Conservation (phyloP, 2,113 vertebrate species). For the Neofelis nebulosa region DNA sequence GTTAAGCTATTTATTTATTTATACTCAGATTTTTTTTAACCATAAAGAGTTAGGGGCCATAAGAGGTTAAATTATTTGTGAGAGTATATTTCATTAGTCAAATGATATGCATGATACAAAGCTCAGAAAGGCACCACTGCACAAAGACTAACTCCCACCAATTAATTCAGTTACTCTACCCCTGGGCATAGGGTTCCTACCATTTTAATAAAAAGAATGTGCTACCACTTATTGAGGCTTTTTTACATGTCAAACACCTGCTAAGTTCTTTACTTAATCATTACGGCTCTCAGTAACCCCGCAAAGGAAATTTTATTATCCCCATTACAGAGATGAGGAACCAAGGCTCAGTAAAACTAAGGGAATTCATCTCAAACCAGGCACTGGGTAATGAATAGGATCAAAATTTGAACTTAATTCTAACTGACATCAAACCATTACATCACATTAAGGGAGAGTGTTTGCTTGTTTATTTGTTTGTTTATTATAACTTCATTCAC, state of each 20-base stretch:
- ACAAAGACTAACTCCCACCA: not conserved
- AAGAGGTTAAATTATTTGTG: slow-evolving; percentile 58
- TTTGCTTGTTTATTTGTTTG: not conserved
- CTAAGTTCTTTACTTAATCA: not conserved
- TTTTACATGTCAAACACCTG: not conserved
- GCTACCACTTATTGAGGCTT: not conserved
- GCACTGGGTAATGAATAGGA: not conserved
- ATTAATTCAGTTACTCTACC: not conserved
- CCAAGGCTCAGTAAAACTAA: not conserved
- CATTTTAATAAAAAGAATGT: slow-evolving; percentile 40
- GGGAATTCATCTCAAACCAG: not conserved
- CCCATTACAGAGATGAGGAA: not conserved
- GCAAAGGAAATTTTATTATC: not conserved
- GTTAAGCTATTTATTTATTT: slow-evolving; percentile 34
- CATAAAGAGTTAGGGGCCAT: not conserved
- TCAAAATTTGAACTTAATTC: not conserved
- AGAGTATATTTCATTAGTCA: slow-evolving; percentile 50
- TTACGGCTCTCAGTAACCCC: not conserved
- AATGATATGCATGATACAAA: slow-evolving; percentile 29
- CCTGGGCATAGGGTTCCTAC: not conserved
- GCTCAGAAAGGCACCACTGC: not conserved
- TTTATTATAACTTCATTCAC: slow-evolving; percentile 17
- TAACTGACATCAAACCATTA: not conserved
- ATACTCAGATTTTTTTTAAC: not conserved
- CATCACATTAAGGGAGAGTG: not conserved